Base-by-base conservation (phyloP, 1,140 invertebrate species). In the Dinoponera quadriceps region DNA sequence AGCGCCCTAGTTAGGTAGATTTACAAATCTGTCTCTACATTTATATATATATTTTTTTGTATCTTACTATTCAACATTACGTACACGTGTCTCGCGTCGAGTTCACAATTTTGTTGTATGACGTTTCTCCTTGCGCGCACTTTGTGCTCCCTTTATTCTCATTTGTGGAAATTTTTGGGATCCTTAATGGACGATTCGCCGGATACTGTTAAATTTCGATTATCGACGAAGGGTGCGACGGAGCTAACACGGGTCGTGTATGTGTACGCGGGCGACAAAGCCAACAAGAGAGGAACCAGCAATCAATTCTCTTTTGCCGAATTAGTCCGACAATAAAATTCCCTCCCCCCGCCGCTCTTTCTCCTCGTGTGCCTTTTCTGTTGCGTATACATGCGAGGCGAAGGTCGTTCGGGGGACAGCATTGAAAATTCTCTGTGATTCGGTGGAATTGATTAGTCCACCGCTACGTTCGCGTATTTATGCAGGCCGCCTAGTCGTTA, bases 361-460 rank as follows among this genome's bases (percentile, higher is more conserved):
- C 33, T 14, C 18, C 38, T 44, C 38, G 3, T 44, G 2, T 25
- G 25, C 84, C 54, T 66, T 83, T 69, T 20, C 48, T 51, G 20
- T n/a, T n/a, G 33, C 11, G 33, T 54, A 49, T 38, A 69, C 49
- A 74, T 44, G 25, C 44, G 55, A 78, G 63, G 29, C 68, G 68
- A 25, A 18, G 20, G n/a, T 49, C 33, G 83, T 78, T 85, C 81
- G 73, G 48, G 38, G 3, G 38, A 44, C 38, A 44, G 83, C 86
- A 92, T 92, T 90, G 91, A 93, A 93, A 93, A 92, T 93, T 93
- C 91, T 82, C 91, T 92, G 89, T 92, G 91, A 92, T 91, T 92
- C 85, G 87, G 84, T 54, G 84, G 88, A 90, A 92, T 93, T 92
- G 91, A 93, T 94, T 92, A 91, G 90, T 84, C 72, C 73, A 81